Evolutionary conservation across 2,888 invertebrate genomes (phyloP), one percentile per base, ranked within the genome.

Genomic region (Aelia acuminata): DNA sequence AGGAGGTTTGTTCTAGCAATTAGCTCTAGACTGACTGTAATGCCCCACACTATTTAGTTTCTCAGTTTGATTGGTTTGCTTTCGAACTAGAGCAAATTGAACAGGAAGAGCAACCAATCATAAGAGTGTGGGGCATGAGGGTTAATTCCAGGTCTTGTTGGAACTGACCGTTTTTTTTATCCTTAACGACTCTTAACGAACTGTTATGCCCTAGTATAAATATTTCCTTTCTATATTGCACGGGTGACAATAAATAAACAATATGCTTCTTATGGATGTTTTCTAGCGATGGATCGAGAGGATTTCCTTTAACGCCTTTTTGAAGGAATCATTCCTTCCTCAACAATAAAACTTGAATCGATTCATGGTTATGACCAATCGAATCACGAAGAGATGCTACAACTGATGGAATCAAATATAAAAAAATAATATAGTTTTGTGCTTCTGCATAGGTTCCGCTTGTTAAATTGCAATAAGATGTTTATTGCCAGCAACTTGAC

Each of bases 381-480:
- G 63, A 63, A 63, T 70, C 63, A 70, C 63, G 63, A 70, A 57
- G 13, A 70, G 63, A 70, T 70, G 35, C 31, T 70, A 70, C 15
- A 18, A 35, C 43, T n/a, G 80, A 80, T n/a, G 80, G 43, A 80
- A 80, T 80, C 39, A 20, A 15, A 22, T 35, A 15, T 7, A 80
- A 75, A 80, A 75, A 80, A 57, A 53, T n/a, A n/a, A 57, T 57
- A 80, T 43, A 80, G 80, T n/a, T 80, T 3, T 80, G 80, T 80
- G 80, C 80, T 47, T 20, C 80, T n/a, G 43, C 80, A 80, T 80
- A 80, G 80, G 80, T 80, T 80, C 80, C 80, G 43, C 80, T 80
- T 80, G 80, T 80, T 80, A 80, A 43, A 8, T n/a, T 47, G 43
- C 15, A 80, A 80, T 80, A 43, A 22, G 20, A 47, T 11, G n/a